Base-by-base conservation (phyloP, 2,888 invertebrate genomes). In the Acleris literana region DNA sequence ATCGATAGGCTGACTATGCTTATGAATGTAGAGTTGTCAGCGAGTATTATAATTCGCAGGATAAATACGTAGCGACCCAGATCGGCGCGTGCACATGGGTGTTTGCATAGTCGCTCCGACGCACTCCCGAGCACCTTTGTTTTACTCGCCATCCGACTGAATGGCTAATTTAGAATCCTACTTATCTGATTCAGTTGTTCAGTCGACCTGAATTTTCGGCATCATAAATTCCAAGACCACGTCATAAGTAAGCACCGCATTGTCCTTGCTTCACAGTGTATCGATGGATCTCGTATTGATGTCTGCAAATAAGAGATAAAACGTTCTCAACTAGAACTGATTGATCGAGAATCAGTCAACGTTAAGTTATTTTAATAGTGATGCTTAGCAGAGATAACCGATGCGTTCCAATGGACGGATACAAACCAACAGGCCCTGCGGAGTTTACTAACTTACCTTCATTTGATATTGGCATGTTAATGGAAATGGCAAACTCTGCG, bases 101-200 rank as follows among this genome's bases (percentile, higher is more conserved):
- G 84, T 88, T 88, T 87, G 84, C 81, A 82, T 85, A 85, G 86
- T 75, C 83, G 83, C 83, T 81, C 79, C 84, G 82, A 75, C 85
- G 82, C 85, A 83, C 83, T 84, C 81, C 82, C 78, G 77, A 79
- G 79, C 82, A 87, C 85, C 89, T 89, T 90, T 90, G 90, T 90
- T 77, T 87, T 76, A 84, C 76, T 81, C 79, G 74, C 80, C 74
- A 74, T 76, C 81, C 77, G 78, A 77, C 83, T 88, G 83, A 89
- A 90, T 88, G 74, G 83, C 81, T 87, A 89, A 90, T 89, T 88
- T 85, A 87, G 85, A 82, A 82, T 82, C 76, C 80, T 74, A 85
- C 81, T 85, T 88, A 90, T 91, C 88, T 87, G 88, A 90, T 90
- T 85, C 86, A 83, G 84, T 84, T 88, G 89, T 86, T 88, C 86